A percentile compares a stretch with the other conserved stretches of the same genome.
These are phyloP conservation scores for Ceyx cyanopectus DNA, from an alignment of 2,113 vertebrate species.

Conservation along the genomic window DNA sequence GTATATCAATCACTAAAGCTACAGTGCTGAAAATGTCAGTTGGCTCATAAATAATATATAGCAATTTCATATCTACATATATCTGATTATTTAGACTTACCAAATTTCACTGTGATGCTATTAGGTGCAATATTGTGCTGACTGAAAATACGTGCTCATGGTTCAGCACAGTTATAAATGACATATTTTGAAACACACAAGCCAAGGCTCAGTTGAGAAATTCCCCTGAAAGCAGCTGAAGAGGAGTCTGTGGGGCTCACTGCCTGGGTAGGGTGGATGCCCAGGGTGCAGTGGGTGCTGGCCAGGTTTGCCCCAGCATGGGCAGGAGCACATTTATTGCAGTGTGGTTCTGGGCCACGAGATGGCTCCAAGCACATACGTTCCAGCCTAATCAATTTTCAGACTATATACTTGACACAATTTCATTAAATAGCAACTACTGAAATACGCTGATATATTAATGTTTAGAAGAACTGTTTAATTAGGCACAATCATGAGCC, in stretches of 20 bases:
- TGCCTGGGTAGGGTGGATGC: neutral
- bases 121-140: neutral
- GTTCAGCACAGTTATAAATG: neutral
- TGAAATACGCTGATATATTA: neutral
- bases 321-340: neutral
- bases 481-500: slow-evolving; percentile 34
- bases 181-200: neutral
- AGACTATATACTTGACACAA: neutral
- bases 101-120: neutral
- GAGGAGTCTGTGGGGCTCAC: accelerated
- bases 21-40: neutral
- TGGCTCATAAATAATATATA: neutral
- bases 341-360: slow-evolving; percentile 53
- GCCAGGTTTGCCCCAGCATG: neutral
- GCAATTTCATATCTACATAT: neutral
- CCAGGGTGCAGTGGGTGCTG: accelerated
- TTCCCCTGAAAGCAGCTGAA: neutral
- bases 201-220: neutral
- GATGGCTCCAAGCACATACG: slow-evolving; percentile 67
- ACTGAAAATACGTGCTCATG: accelerated
- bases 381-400: neutral
- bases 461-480: slow-evolving; percentile 32
- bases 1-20: neutral
- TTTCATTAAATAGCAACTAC: neutral
- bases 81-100: neutral